A percentile compares a stretch with the other conserved stretches of the same genome.
Conservation (phyloP, 2,113 vertebrate genomes). For the Formicarius rufipectus region DNA sequence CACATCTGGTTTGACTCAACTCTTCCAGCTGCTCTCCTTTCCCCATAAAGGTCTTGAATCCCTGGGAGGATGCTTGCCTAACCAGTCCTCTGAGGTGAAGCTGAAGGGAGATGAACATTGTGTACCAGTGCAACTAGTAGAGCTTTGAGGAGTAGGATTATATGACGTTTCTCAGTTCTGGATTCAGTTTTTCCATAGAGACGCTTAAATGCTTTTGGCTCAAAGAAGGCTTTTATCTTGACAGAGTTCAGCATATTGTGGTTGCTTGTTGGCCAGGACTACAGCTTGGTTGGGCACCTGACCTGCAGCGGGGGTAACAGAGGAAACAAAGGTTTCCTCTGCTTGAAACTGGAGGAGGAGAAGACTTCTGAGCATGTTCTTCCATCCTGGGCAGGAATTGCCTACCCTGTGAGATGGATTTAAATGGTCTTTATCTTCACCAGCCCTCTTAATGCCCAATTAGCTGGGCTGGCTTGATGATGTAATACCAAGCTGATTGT, state of each 20-base stretch:
- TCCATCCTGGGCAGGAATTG: neutral
- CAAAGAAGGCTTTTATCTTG: slow-evolving; percentile 4
- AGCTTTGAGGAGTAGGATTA: neutral
- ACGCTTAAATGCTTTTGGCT: neutral
- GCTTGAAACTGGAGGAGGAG: neutral
- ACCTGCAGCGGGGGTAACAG: neutral
- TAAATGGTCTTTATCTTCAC: neutral
- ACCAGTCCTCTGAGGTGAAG: slow-evolving; percentile 65
- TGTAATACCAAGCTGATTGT: neutral
- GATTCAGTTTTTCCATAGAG: slow-evolving; percentile 24
- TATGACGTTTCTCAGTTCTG: neutral
- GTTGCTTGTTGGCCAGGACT: slow-evolving; percentile 7
- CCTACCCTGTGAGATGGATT: neutral
- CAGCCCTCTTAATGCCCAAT: neutral
- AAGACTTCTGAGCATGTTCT: neutral
- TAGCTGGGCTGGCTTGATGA: neutral
- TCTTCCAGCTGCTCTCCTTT: slow-evolving; percentile 25
- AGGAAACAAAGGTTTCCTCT: slow-evolving; percentile 8
- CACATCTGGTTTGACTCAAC: slow-evolving; percentile 74
- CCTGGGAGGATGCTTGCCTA: slow-evolving; percentile 60
- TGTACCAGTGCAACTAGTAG: slow-evolving; percentile 29
- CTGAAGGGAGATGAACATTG: slow-evolving; percentile 65
- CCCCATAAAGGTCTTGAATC: slow-evolving; percentile 66
- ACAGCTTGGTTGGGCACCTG: slow-evolving; percentile 21
- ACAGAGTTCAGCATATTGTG: slow-evolving; percentile 19